Evolutionary conservation across 2,113 vertebrate genomes (phyloP), one percentile per base, ranked within the genome.

Genomic region (Todiramphus saurophagus): DNA sequence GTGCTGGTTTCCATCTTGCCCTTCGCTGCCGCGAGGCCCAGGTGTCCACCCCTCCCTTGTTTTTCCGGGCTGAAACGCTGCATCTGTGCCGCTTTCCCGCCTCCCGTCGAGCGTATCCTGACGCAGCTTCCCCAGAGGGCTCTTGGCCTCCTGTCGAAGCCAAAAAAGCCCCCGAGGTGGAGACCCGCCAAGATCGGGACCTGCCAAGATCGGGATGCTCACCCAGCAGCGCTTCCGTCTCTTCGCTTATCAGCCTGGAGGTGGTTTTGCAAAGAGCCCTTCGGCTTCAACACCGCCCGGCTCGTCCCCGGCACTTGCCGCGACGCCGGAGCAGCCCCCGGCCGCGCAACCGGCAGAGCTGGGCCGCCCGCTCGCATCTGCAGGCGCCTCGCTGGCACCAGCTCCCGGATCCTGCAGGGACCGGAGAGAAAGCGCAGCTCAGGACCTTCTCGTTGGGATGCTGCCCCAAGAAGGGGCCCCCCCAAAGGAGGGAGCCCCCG

Each of bases 371-470:
- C 13, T 97, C 97, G 5, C 96, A 97, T 1, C 72, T 8, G 62
- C 98, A 98, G 28, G 93, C 85, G 1, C 41, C 73, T 5, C 37
- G 41, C 73, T 35, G 79, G 64, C 98, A 97, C 63, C 15, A 4
- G 20, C 67, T 70, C 17, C 94, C 92, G 1, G 33, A 78, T 1
- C 35, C 76, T 97, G 94, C 59, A 8, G 87, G 85, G 10, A 37
- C 11, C 35, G 1, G 31, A 73, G 25, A 63, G 76, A 39, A 51
- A 66, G 13, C 30, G 2, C 2, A 0, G 3, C 70, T 69, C 44
- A 86, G 76, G 72, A 24, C 9, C 39, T 11, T 3, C 46, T 19
- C 10, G 43, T 41, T 0, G 12, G 44, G 53, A 33, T 35, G n/a
- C 13, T 24, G 59, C 55, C 63, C 83, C 8, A 2, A 6, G 10